Evolutionary conservation across 2,888 invertebrate species (phyloP).

Genomic region (Polydrusus cervinus): DNA sequence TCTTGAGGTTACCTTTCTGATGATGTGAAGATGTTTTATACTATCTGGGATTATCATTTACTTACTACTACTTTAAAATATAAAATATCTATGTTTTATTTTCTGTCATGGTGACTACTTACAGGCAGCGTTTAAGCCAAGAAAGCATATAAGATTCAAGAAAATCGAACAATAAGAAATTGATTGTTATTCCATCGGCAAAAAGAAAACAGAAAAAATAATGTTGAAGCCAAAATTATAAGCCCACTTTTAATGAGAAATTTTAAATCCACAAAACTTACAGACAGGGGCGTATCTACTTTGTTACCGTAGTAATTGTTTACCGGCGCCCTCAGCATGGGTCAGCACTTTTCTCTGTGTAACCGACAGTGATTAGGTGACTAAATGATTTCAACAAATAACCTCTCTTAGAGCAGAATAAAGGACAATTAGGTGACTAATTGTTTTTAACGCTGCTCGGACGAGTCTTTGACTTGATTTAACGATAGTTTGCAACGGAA

Average conservation of each 20-base stretch:
- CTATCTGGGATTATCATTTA: no score
- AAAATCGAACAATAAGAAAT: background rate
- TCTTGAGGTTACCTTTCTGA: no score
- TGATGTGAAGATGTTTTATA: no score
- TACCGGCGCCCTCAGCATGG: slow-evolving; percentile 69
- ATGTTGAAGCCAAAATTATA: slow-evolving; percentile 1
- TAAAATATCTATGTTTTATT: no score
- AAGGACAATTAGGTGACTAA: slow-evolving; percentile 55
- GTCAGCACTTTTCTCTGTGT: slow-evolving; percentile 68
- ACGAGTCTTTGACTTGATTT: slow-evolving; percentile 23
- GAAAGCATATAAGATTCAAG: no score
- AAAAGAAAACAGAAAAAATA: background rate
- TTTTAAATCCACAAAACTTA: slow-evolving; percentile 28
- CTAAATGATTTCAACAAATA: slow-evolving; percentile 69
- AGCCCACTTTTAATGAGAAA: slow-evolving; percentile 18
- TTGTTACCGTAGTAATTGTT: slow-evolving; percentile 67
- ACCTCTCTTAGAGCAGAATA: slow-evolving; percentile 46
- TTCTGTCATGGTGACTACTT: no score
- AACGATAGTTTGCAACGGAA: slow-evolving; percentile 46
- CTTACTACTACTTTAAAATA: no score
- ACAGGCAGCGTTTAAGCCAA: no score
- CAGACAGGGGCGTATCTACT: slow-evolving; percentile 58
- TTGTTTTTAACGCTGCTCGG: slow-evolving; percentile 52
- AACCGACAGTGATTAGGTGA: slow-evolving; percentile 68
- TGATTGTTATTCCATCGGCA: background rate